Evolutionary conservation across 2,797 vertebrate species (phyloP).

Genomic region (Amniataba percoides): DNA sequence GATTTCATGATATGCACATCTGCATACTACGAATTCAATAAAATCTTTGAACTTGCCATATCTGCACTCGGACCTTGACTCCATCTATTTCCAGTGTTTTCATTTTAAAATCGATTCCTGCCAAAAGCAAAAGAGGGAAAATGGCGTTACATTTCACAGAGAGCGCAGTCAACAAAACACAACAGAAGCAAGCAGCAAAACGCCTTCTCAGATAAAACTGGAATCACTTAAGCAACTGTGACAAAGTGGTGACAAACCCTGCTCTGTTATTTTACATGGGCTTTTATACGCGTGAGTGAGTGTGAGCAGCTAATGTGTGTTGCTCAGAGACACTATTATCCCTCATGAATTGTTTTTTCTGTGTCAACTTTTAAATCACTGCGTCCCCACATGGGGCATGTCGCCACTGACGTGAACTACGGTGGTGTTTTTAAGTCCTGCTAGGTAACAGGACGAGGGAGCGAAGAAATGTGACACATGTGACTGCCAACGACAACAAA

Average conservation of each 20-base stretch:
- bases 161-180: neutral
- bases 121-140: constrained; percentile 9
- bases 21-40: neutral
- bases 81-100: constrained; percentile 96
- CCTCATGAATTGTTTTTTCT: constrained; percentile 16
- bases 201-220: neutral
- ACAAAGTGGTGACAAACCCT: neutral
- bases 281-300: neutral
- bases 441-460: constrained; percentile 17
- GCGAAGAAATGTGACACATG: constrained; percentile 16
- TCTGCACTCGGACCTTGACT: constrained; percentile 94
- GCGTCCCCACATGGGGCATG: neutral
- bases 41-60: constrained; percentile 88
- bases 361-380: constrained; percentile 38
- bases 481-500: neutral
- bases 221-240: neutral
- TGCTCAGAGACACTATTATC: constrained; percentile 9
- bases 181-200: neutral
- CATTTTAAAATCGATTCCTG: constrained; percentile 98
- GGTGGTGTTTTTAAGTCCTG: neutral
- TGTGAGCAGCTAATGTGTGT: constrained; percentile 5
- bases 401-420: constrained; percentile 13
- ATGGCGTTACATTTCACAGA: neutral
- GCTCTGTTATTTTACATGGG: neutral
- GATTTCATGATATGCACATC: neutral